These are phyloP conservation scores for Lates calcarifer DNA, from an alignment of 2,113 vertebrate genomes.

Conservation along the genomic window DNA sequence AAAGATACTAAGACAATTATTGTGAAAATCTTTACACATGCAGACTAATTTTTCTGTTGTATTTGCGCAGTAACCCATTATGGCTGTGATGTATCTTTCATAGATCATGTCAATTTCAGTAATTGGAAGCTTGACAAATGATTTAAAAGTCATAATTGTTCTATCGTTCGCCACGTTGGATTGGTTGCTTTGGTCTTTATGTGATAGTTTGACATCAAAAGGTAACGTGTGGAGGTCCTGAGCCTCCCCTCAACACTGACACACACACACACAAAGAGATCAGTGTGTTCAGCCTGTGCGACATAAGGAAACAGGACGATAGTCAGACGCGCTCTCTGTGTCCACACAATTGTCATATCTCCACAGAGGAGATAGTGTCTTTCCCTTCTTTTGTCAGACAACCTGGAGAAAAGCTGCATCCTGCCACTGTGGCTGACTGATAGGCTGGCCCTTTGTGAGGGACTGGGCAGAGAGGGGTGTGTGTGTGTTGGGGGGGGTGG, in stretches of 20 bases:
- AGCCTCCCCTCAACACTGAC: conserved; percentile 13
- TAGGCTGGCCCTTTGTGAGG: conserved; percentile 71
- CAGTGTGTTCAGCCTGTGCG: conserved; percentile 54
- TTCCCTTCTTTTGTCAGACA: conserved; percentile 64
- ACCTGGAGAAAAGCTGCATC: conserved; percentile 70
- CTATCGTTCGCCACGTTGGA: neutral
- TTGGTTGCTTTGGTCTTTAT: neutral
- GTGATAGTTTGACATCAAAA: conserved; percentile 10
- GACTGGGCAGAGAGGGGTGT: conserved; percentile 11
- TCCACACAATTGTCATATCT: conserved; percentile 74
- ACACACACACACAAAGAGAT: conserved; percentile 31
- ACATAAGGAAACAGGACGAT: conserved; percentile 60
- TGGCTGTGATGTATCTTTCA: conserved; percentile 1
- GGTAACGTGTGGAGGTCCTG: conserved; percentile 24
- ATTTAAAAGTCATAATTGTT: conserved; percentile 32
- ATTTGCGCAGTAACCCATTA: conserved; percentile 22
- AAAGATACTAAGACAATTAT: conserved; percentile 53
- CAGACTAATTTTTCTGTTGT: conserved; percentile 31
- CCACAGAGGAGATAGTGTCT: conserved; percentile 67
- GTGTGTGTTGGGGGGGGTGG: neutral
- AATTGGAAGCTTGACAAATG: conserved; percentile 9
- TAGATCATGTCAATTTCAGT: conserved; percentile 17
- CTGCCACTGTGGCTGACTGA: conserved; percentile 78
- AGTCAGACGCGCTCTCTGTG: conserved; percentile 55
- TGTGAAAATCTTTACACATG: conserved; percentile 54